Percentiles rank a stretch among this genome's conserved stretches.
phyloP scores from a whole-genome alignment of 2,888 invertebrate species.

The Eristalinus sepulchralis region DNA sequence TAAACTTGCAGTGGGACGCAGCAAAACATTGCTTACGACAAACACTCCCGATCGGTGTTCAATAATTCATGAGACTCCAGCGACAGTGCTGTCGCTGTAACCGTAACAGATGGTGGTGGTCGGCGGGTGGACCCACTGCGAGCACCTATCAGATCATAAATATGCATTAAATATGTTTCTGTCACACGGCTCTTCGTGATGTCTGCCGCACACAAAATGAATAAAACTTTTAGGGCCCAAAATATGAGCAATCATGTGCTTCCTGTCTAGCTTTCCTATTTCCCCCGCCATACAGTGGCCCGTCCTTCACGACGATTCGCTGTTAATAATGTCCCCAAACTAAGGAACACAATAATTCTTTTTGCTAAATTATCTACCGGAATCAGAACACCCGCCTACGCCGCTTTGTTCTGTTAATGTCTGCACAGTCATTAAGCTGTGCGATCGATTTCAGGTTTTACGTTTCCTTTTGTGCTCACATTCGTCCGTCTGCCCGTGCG shows the following conservation, averaged over 20 bases:
- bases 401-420: background rate
- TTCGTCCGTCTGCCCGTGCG: background rate
- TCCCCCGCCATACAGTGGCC: background rate
- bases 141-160: background rate
- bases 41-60: background rate
- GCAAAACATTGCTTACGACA: too few species aligned
- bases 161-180: background rate
- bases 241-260: too few species aligned
- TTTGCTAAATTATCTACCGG: constrained; percentile 9
- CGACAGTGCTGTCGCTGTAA: background rate
- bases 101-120: background rate
- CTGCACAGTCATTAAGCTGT: constrained; percentile 12
- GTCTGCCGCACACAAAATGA: too few species aligned
- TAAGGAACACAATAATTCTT: background rate
- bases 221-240: background rate
- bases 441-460: constrained; percentile 21
- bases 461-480: background rate
- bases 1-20: background rate
- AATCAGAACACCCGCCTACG: constrained; percentile 1
- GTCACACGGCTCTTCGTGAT: background rate
- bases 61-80: background rate
- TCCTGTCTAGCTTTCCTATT: too few species aligned
- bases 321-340: constrained; percentile 7
- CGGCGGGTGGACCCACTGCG: background rate
- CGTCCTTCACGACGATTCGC: background rate